Evolutionary conservation across 1,140 invertebrate species (phyloP), one percentile per base, ranked within the genome.

Genomic region (Lasioglossum baleicum): DNA sequence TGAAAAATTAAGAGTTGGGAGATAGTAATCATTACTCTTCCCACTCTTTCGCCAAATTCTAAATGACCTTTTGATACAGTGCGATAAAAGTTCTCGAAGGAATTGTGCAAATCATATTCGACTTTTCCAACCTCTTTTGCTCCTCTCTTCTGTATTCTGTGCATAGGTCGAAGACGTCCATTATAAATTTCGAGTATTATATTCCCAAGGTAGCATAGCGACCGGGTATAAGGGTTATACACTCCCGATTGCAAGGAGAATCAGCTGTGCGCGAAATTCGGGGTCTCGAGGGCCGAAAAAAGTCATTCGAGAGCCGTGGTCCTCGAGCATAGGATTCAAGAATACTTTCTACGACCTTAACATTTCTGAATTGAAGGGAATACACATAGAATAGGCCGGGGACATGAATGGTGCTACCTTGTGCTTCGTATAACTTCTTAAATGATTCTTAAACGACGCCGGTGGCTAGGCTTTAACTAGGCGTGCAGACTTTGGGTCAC

Each of bases 381-480:
- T 72, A 64, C 58, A 35, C 35, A 42, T 66, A 26, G 51, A 80
- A 73, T 72, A 26, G 44, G 75, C 10, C 53, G 35, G 56, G 48
- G 75, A 61, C 20, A 56, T 66, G 75, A 75, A 80, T 81, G 65
- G 35, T 5, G 53, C 0, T n/a, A 5, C 48, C 61, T 56, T 75
- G 83, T 68, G 63, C 58, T 74, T 79, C 51, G 65, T 87, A 88
- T 86, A 87, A 83, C 83, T 84, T 90, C 86, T 90, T 90, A 90
- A 91, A 88, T 81, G 83, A 65, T 89, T 89, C 88, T 89, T 90
- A 89, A 90, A 88, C 80, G 81, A 76, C 51, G 58, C 42, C 60
- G 53, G 67, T 48, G 51, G 76, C 48, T 72, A 69, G 60, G 71
- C 69, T 53, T 83, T 83, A 90, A 89, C 87, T 70, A 78, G 70